Evolutionary conservation across 2,797 vertebrate species (phyloP).

Genomic region (Notamacropus eugenii): DNA sequence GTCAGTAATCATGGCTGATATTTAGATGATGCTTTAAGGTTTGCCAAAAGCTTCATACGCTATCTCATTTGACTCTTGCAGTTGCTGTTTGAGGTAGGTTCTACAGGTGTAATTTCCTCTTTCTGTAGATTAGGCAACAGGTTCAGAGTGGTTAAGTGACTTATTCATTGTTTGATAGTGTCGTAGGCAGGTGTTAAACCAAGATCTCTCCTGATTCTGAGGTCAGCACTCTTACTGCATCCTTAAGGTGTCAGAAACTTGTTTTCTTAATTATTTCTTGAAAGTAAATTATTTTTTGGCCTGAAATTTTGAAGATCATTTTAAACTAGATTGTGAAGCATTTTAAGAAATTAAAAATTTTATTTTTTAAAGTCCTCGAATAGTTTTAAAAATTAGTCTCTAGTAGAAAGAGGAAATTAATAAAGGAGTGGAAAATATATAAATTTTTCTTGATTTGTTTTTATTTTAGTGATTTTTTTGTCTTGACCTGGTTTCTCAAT

Average conservation of each 20-base stretch:
- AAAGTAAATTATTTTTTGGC: neutral
- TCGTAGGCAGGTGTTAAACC: neutral
- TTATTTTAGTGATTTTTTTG: constrained; percentile 24
- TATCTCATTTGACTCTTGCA: neutral
- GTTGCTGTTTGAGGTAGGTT: neutral
- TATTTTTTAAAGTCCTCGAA: neutral
- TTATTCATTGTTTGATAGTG: neutral
- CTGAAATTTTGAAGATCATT: neutral
- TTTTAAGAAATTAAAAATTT: neutral
- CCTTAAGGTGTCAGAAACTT: neutral
- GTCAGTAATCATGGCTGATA: neutral
- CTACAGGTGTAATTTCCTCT: neutral
- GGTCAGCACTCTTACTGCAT: neutral
- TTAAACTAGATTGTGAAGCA: neutral
- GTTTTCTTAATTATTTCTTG: neutral
- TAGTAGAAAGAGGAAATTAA: neutral
- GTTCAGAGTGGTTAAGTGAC: neutral
- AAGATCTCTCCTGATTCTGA: neutral
- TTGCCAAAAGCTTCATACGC: neutral
- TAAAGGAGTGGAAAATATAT: neutral
- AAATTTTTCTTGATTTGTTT: constrained; percentile 3
- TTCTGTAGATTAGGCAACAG: neutral
- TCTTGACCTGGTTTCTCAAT: neutral
- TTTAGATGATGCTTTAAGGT: neutral
- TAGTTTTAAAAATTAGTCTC: constrained; percentile 10